phyloP scores from a whole-genome alignment of 2,113 vertebrate species.

The Zosterops borbonicus region DNA sequence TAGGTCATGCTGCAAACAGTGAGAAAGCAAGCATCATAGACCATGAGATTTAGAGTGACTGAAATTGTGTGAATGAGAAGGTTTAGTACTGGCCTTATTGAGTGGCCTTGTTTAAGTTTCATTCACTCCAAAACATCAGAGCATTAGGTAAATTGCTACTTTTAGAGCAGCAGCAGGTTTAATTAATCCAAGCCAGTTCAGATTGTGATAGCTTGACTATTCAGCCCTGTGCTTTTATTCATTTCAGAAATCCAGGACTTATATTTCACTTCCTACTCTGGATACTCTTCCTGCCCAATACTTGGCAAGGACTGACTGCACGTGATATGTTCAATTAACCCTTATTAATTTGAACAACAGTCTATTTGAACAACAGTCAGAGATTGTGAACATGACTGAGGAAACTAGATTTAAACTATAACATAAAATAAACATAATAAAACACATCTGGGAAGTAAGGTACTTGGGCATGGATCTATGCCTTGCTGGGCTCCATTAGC shows the following conservation, averaged over 20 bases:
- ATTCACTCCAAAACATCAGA: not conserved
- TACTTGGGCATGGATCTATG: not conserved
- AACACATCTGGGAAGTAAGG: not conserved
- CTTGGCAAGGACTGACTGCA: not conserved
- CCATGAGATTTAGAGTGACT: not conserved
- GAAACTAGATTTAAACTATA: not conserved
- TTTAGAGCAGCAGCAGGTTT: not conserved
- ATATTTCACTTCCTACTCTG: not conserved
- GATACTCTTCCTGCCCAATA: not conserved
- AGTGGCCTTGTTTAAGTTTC: not conserved
- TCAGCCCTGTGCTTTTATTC: not conserved
- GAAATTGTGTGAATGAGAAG: not conserved
- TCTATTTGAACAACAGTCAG: not conserved
- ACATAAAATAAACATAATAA: not conserved
- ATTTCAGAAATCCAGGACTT: not conserved
- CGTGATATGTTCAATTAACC: rapidly evolving
- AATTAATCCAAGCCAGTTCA: not conserved
- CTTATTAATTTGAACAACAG: not conserved
- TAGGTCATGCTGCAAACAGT: not conserved
- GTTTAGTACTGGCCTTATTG: not conserved
- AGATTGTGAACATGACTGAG: not conserved
- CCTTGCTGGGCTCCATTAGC: not conserved
- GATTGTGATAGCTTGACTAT: not conserved
- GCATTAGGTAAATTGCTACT: not conserved
- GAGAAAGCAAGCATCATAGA: not conserved